Conservation (phyloP, 2,888 invertebrate species). For the Ypsolopha scabrella region DNA sequence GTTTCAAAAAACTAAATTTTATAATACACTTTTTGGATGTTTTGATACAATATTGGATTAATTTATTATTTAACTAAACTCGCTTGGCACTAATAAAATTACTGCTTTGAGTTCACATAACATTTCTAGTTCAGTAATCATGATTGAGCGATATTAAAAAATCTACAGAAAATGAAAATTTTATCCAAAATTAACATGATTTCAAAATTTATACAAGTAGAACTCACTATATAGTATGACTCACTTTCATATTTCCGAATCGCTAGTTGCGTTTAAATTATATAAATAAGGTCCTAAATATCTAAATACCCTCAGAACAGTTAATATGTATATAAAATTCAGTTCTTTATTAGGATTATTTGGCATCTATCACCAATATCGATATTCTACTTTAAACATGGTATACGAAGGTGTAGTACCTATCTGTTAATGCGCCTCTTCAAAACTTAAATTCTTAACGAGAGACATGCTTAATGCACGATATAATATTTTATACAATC, state of each 20-base stretch:
- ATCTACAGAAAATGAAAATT: neutral
- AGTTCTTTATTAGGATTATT: conserved; percentile 71
- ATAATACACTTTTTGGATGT: neutral
- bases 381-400: conserved; percentile 60
- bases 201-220: conserved; percentile 9
- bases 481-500: conserved; percentile 29
- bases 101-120: conserved; percentile 26
- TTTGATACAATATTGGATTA: neutral
- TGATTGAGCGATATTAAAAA: neutral
- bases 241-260: conserved; percentile 12
- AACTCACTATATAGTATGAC: too few relatives aligned
- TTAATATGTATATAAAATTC: conserved; percentile 69
- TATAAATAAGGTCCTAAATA: conserved; percentile 53
- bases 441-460: conserved; percentile 43
- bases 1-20: neutral
- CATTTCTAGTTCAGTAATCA: neutral
- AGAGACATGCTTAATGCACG: conserved; percentile 26
- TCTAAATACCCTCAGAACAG: conserved; percentile 68
- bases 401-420: conserved; percentile 65
- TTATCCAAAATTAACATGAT: conserved; percentile 10
- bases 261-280: conserved; percentile 25
- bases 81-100: conserved; percentile 63
- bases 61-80: conserved; percentile 44
- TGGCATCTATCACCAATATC: conserved; percentile 68
- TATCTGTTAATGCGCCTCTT: conserved; percentile 51